Evolutionary conservation across 2,888 invertebrate species (phyloP).

Genomic region (Diarsia brunnea): DNA sequence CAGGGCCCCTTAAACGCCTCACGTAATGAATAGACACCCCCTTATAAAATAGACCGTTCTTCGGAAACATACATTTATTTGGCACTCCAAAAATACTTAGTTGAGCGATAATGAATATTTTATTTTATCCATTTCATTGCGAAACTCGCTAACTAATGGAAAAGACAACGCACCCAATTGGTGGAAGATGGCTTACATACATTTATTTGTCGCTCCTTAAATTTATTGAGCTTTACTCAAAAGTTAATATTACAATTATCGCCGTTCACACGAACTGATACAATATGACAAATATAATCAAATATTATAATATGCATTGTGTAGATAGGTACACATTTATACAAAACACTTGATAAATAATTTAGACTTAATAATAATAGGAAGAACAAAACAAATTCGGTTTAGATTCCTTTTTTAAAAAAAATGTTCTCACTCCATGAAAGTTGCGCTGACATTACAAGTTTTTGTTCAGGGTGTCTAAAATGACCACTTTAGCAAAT

Average conservation of each 20-base stretch:
- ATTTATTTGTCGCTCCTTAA: too few species aligned
- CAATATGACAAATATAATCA: not conserved
- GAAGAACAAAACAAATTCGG: too few species aligned
- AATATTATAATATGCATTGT: not conserved
- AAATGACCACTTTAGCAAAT: too few species aligned
- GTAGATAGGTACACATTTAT: too few species aligned
- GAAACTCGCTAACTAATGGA: not conserved
- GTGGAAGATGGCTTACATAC: not conserved
- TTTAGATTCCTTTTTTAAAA: too few species aligned
- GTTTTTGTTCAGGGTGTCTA: too few species aligned
- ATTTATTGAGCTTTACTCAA: not conserved
- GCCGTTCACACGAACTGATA: not conserved
- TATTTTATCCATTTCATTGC: not conserved
- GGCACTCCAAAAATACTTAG: not conserved
- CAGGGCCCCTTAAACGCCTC: too few species aligned
- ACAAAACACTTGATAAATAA: too few species aligned
- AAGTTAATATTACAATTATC: not conserved
- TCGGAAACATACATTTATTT: not conserved
- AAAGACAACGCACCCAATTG: not conserved
- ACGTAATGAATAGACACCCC: too few species aligned
- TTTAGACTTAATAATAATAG: too few species aligned
- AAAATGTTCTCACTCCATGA: too few species aligned
- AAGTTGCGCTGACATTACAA: too few species aligned
- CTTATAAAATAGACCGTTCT: not conserved
- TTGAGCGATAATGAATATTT: not conserved